These are phyloP conservation scores for Telenomus remus DNA, from an alignment of 1,140 invertebrate species.

Conservation along the genomic window DNA sequence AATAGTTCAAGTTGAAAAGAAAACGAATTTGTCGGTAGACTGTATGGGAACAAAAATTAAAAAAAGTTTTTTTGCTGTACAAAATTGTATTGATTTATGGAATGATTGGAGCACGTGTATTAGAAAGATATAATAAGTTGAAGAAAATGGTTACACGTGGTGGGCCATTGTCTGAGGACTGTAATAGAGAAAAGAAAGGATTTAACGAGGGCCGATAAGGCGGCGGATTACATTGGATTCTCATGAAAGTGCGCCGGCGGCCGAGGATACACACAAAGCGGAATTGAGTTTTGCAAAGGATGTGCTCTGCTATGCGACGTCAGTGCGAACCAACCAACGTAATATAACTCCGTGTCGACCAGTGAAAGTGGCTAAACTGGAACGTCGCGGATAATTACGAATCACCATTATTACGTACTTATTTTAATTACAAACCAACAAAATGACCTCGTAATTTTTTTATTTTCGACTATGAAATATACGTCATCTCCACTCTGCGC, in stretches of 20 bases:
- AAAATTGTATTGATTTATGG: too few species aligned
- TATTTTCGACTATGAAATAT: slow-evolving; percentile 34
- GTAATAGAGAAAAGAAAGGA: slow-evolving; percentile 11
- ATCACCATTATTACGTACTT: slow-evolving; percentile 46
- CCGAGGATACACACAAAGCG: slow-evolving; percentile 12
- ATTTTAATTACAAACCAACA: slow-evolving; percentile 47
- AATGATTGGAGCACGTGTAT: too few species aligned
- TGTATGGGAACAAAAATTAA: too few species aligned
- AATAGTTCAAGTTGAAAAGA: too few species aligned
- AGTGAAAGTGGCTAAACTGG: slow-evolving; percentile 58
- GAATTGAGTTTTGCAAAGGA: slow-evolving; percentile 19
- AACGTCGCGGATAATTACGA: slow-evolving; percentile 50
- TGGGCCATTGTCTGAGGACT: slow-evolving; percentile 8
- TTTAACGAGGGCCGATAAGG: slow-evolving; percentile 19
- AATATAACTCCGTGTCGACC: slow-evolving; percentile 54
- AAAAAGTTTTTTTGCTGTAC: too few species aligned
- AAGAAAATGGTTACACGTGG: too few species aligned
- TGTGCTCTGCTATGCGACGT: slow-evolving; percentile 11
- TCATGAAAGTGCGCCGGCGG: slow-evolving; percentile 37
- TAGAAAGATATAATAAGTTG: too few species aligned
- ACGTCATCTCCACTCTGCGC: slow-evolving; percentile 18
- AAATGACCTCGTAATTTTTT: slow-evolving; percentile 35
- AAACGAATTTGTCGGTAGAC: too few species aligned
- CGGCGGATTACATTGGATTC: slow-evolving; percentile 41
- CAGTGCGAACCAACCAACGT: slow-evolving; percentile 40